Conservation (phyloP, 1,140 invertebrate species). For the Mya arenaria region DNA sequence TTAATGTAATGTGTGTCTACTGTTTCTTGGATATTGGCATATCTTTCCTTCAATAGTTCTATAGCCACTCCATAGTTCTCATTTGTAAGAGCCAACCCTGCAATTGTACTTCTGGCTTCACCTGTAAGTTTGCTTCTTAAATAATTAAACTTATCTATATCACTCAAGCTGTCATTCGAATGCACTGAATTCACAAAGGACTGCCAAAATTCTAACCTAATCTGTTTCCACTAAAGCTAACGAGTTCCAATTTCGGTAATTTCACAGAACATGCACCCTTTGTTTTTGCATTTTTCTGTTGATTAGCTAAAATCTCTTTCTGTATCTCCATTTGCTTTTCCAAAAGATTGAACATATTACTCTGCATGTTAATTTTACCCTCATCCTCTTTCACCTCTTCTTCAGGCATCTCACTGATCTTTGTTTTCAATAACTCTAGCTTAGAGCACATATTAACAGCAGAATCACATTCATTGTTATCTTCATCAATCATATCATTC, state of each 20-base stretch:
- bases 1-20: neutral
- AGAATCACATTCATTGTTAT: too few species aligned
- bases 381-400: too few species aligned
- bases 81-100: neutral
- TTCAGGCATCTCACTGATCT: too few species aligned
- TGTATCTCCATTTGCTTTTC: neutral
- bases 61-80: slow-evolving; percentile 6
- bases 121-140: neutral
- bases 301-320: neutral
- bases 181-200: neutral
- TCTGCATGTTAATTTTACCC: too few species aligned
- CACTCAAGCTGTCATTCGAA: neutral
- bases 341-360: too few species aligned
- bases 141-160: neutral
- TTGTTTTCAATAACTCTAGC: too few species aligned
- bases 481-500: too few species aligned
- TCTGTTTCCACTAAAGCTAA: neutral
- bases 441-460: too few species aligned
- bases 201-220: neutral
- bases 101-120: neutral
- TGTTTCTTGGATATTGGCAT: slow-evolving; percentile 4
- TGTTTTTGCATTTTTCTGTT: neutral
- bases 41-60: neutral
- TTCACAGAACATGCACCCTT: neutral
- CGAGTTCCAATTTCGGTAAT: neutral